phyloP scores from a whole-genome alignment of 2,797 vertebrate genomes.

The Tympanoctomys barrerae region DNA sequence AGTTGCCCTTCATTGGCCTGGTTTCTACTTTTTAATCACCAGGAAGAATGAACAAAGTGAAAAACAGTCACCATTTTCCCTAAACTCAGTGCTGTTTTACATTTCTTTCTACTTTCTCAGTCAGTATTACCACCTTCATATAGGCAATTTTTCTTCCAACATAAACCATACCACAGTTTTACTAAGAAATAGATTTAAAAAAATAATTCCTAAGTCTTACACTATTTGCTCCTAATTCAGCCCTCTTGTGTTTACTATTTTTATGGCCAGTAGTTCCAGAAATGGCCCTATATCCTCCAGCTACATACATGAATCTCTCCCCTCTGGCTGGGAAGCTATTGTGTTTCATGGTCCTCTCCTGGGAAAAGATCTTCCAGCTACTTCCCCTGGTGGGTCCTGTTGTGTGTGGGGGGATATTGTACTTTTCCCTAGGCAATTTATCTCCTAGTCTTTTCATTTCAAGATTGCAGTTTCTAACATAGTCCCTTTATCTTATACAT shows the following conservation, averaged over 20 bases:
- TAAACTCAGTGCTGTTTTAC: not conserved
- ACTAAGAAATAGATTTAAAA: not conserved
- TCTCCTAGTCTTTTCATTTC: not conserved
- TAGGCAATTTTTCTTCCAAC: not conserved
- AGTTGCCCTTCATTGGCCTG: not conserved
- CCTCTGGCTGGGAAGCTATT: not conserved
- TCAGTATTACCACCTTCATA: not conserved
- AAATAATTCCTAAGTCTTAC: not conserved
- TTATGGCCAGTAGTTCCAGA: not conserved
- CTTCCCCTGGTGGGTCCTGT: not conserved
- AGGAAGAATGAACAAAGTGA: not conserved
- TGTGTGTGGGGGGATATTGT: too few relatives aligned
- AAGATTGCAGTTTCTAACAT: not conserved
- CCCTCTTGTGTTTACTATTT: not conserved
- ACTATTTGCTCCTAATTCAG: not conserved
- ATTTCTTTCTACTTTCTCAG: not conserved
- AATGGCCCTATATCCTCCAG: not conserved
- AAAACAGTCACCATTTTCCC: not conserved
- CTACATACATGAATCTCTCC: not conserved
- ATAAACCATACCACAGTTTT: not conserved
- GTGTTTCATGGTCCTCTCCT: not conserved
- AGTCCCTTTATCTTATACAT: not conserved
- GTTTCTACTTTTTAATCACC: constrained; percentile 45
- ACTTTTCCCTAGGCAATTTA: not conserved
- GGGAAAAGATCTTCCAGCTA: not conserved